Conservation (phyloP, 2,797 vertebrate species). For the Lacerta bilineata region DNA sequence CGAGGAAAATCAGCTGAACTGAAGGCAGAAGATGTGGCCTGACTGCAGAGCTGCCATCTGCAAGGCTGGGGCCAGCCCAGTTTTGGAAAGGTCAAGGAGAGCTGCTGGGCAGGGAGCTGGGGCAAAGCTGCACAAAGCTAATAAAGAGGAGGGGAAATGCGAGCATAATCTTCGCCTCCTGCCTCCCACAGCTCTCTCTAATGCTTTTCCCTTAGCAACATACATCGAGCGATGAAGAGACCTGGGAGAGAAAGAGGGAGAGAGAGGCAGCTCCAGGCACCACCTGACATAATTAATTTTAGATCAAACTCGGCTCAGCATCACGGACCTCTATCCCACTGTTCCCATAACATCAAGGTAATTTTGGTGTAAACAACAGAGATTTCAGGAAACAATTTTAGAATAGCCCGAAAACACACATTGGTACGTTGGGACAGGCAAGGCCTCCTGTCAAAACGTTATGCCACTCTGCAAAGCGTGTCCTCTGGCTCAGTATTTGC, state of each 20-base stretch:
- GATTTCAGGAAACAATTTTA: slow-evolving; percentile 29
- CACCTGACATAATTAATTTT: slow-evolving; percentile 44
- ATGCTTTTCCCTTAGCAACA: slow-evolving; percentile 56
- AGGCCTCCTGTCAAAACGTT: neutral
- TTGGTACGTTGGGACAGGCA: slow-evolving; percentile 22
- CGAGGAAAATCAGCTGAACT: neutral
- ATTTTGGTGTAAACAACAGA: slow-evolving; percentile 33
- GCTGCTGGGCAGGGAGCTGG: slow-evolving; percentile 23
- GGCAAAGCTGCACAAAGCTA: slow-evolving; percentile 22
- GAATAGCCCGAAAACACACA: neutral
- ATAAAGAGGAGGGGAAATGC: slow-evolving; percentile 33
- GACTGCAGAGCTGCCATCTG: slow-evolving; percentile 32
- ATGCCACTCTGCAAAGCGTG: neutral
- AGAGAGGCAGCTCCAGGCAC: slow-evolving; percentile 48
- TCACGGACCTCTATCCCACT: neutral
- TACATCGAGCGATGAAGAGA: slow-evolving; percentile 27
- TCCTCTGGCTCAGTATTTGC: slow-evolving; percentile 17
- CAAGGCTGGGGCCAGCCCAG: slow-evolving; percentile 11
- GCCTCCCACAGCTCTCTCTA: neutral
- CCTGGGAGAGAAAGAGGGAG: neutral
- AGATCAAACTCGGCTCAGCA: slow-evolving; percentile 21
- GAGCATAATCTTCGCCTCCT: slow-evolving; percentile 27
- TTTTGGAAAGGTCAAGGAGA: slow-evolving; percentile 22
- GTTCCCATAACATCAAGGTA: slow-evolving; percentile 46
- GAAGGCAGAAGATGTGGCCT: slow-evolving; percentile 22